phyloP scores from a whole-genome alignment of 1,140 invertebrate species.

The Dreissena rostriformis region DNA sequence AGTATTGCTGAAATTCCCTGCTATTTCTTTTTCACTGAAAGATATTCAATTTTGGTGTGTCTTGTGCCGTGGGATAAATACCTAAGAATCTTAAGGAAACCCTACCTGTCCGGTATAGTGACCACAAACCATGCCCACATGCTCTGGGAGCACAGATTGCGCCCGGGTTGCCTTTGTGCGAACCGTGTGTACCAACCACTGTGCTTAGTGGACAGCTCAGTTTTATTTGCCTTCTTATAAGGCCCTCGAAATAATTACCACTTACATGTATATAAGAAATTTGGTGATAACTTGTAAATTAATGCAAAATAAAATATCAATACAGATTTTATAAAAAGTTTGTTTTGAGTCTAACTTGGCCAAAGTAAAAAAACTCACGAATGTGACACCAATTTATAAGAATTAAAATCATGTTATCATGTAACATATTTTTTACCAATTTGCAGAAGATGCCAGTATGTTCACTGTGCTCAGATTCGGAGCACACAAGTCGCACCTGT shows the following conservation, averaged over 20 bases:
- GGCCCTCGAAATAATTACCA: background rate
- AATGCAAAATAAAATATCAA: background rate
- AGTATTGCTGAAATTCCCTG: too few species aligned
- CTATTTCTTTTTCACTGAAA: too few species aligned
- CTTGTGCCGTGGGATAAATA: too few species aligned
- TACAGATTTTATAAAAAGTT: background rate
- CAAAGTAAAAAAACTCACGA: background rate
- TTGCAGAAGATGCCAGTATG: conserved; percentile 31
- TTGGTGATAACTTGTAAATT: background rate
- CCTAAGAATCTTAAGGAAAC: too few species aligned
- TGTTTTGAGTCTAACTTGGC: background rate
- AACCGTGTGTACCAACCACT: too few species aligned
- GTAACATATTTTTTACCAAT: background rate
- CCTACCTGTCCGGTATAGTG: too few species aligned
- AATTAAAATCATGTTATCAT: background rate
- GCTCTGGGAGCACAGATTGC: too few species aligned
- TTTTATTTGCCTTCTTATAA: background rate
- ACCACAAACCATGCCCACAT: too few species aligned
- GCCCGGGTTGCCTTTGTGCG: too few species aligned
- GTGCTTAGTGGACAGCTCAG: too few species aligned
- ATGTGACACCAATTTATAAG: background rate
- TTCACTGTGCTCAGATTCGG: conserved; percentile 24
- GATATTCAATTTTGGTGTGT: too few species aligned
- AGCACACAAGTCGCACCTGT: conserved; percentile 30
- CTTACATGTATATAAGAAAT: background rate